Evolutionary conservation across 2,113 vertebrate genomes (phyloP), one percentile per base, ranked within the genome.

Genomic region (Paracanthobrama guichenoti): DNA sequence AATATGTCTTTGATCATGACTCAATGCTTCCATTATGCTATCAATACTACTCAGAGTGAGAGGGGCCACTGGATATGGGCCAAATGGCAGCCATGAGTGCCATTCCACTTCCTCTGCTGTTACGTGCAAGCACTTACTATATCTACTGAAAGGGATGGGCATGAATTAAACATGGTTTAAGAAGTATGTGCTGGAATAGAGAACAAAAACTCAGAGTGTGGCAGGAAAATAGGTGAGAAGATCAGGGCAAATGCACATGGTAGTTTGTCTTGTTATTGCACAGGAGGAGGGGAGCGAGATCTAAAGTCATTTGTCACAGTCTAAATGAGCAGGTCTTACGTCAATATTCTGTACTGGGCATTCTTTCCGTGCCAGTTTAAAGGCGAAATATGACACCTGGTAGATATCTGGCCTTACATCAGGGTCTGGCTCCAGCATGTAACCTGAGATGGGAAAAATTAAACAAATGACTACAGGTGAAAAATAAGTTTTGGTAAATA

Each of bases 381-480:
- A 99, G 67, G 97, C 96, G 88, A 98, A 97, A 94, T 97, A 95
- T 81, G 98, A 98, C 83, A 99, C 96, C 89, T 97, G 97, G 93
- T 98, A 99, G 91, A 99, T 97, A 91, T 99, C 97, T 9, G 98
- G 98, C 87, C 98, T 96, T 88, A 94, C 94, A 76, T 99, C 97
- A 20, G 97, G 96, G 88, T 99, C 98, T 89, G 96, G 98, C 88
- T 99, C 98, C 87, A 99, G 95, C 96, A 99, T 99, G 86, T 99
- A 99, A 83, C 98, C 98, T 98, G 84, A 87, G 69, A 71, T 7
- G 39, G 39, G 76, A 50, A 39, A 64, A 84, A 22, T 69, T 2
- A 77, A 24, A 44, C 24, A 48, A 74, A 79, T 78, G n/a, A 11
- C 53, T 3, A 66, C 14, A 82, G 42, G 22, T 14, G 64, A 10